These are phyloP conservation scores for Meteorus cinctellus DNA, from an alignment of 2,888 invertebrate species.

Conservation along the genomic window DNA sequence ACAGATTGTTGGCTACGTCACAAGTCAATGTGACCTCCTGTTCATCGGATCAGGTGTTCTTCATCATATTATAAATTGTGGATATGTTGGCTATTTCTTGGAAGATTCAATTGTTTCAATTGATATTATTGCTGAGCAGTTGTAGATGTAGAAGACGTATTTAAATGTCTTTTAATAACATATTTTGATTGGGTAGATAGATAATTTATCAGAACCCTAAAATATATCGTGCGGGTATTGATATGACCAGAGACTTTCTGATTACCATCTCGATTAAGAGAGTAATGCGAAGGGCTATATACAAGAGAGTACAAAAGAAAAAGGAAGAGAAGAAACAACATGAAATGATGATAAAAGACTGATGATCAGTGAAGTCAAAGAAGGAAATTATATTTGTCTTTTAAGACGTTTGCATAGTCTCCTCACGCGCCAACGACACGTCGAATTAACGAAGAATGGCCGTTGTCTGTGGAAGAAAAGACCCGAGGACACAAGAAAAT, in stretches of 20 bases:
- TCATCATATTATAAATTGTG: too few species aligned
- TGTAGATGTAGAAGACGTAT: too few species aligned
- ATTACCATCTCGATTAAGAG: too few species aligned
- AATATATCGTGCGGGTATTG: neutral
- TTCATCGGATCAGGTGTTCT: too few species aligned
- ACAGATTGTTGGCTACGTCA: neutral
- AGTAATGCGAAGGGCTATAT: neutral
- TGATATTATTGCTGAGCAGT: too few species aligned
- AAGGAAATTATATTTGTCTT: conserved; percentile 45
- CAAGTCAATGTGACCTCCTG: too few species aligned
- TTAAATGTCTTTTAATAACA: too few species aligned
- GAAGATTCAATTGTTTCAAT: too few species aligned
- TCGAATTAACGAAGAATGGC: conserved; percentile 60
- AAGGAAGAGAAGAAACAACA: conserved; percentile 11
- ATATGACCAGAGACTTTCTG: neutral
- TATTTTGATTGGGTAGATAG: too few species aligned
- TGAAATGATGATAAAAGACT: conserved; percentile 35
- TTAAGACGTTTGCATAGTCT: conserved; percentile 63
- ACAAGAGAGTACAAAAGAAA: neutral
- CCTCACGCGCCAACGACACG: conserved; percentile 64
- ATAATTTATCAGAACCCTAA: too few species aligned
- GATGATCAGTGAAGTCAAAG: too few species aligned
- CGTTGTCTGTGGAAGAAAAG: conserved; percentile 36
- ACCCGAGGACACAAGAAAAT: conserved; percentile 31
- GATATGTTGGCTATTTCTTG: too few species aligned